Percentiles rank a stretch among this genome's conserved stretches.
phyloP scores from a whole-genome alignment of 2,888 invertebrate genomes.

The Lasius fuliginosus region DNA sequence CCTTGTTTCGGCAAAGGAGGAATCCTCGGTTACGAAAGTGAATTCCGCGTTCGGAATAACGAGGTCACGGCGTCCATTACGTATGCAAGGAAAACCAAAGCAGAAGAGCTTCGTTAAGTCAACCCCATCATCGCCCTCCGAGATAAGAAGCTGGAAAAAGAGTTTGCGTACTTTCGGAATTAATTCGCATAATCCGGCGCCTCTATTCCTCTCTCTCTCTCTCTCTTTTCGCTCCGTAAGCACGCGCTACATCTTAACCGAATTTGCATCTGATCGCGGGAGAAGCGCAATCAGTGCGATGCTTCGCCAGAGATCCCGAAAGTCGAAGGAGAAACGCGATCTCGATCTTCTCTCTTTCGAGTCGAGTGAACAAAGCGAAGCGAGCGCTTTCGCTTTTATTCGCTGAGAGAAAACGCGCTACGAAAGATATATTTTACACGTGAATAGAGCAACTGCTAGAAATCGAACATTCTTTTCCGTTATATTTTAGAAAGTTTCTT shows the following conservation, averaged over 20 bases:
- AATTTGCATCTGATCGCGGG: constrained; percentile 55
- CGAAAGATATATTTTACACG: not conserved
- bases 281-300: constrained; percentile 25
- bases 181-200: constrained; percentile 59
- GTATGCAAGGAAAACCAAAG: constrained; percentile 52
- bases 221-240: constrained; percentile 20
- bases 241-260: constrained; percentile 51
- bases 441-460: not conserved
- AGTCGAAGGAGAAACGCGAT: constrained; percentile 16
- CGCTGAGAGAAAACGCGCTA: not conserved
- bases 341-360: not conserved
- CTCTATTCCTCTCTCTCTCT: not conserved
- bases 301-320: not conserved
- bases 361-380: not conserved
- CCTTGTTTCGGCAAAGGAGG: constrained; percentile 33
- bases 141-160: constrained; percentile 56
- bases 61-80: constrained; percentile 46
- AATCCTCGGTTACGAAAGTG: constrained; percentile 14
- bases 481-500: no score
- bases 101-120: constrained; percentile 53
- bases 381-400: constrained; percentile 20
- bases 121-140: not conserved
- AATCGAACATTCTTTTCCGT: no score
- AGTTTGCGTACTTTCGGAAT: constrained; percentile 57
- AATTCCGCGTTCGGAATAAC: constrained; percentile 42